These are phyloP conservation scores for Antitype chi DNA, from an alignment of 2,888 invertebrate genomes.

Conservation along the genomic window DNA sequence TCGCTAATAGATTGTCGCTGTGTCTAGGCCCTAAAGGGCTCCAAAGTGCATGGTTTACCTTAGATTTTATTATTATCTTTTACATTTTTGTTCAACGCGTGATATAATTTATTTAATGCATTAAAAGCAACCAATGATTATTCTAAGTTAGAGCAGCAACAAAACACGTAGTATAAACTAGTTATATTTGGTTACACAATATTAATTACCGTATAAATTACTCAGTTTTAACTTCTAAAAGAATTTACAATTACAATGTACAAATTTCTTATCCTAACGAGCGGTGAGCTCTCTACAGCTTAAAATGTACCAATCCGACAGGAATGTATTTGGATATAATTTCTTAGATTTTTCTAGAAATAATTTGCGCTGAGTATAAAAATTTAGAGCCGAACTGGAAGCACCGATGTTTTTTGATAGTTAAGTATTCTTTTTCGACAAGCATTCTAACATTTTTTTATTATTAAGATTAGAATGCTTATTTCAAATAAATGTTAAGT, in stretches of 20 bases:
- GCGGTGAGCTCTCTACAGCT: slow-evolving; percentile 74
- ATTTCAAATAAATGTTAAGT: background rate
- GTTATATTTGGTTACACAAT: slow-evolving; percentile 77
- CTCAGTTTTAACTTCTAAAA: slow-evolving; percentile 74
- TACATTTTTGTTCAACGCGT: slow-evolving; percentile 35
- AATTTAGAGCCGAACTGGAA: slow-evolving; percentile 56
- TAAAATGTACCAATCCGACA: slow-evolving; percentile 73
- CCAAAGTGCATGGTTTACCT: slow-evolving; percentile 15
- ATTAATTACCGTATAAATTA: slow-evolving; percentile 74
- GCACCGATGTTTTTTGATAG: slow-evolving; percentile 41
- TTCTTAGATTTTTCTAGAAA: slow-evolving; percentile 64
- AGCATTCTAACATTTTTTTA: background rate
- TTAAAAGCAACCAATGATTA: slow-evolving; percentile 56
- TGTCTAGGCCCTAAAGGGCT: too few relatives aligned
- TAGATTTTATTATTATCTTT: slow-evolving; percentile 3
- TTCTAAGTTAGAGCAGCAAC: slow-evolving; percentile 51
- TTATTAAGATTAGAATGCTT: background rate
- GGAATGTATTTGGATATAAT: slow-evolving; percentile 76
- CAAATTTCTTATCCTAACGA: slow-evolving; percentile 82
- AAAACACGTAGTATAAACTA: slow-evolving; percentile 50
- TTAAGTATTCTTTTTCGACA: background rate
- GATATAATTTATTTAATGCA: slow-evolving; percentile 45
- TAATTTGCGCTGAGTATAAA: slow-evolving; percentile 57
- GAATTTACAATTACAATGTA: slow-evolving; percentile 88
- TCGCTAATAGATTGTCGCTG: background rate